phyloP scores from a whole-genome alignment of 2,888 invertebrate genomes.

The Dione vanillae region DNA sequence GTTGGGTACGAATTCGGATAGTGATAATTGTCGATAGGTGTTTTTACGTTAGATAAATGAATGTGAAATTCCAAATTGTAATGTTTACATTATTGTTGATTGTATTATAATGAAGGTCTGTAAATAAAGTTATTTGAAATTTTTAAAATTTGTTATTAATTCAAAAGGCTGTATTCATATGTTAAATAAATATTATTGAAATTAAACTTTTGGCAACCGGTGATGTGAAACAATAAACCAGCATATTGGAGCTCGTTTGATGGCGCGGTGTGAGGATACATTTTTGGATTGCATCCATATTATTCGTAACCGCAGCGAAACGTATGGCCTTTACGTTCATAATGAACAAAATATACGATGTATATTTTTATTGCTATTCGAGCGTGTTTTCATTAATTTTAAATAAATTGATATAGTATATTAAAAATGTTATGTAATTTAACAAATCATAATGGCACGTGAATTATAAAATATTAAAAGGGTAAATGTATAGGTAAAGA shows the following conservation, averaged over 20 bases:
- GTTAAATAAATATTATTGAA: constrained; percentile 48
- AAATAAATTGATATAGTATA: constrained; percentile 41
- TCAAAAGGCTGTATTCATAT: constrained; percentile 22
- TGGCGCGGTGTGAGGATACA: constrained; percentile 58
- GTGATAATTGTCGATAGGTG: constrained; percentile 72
- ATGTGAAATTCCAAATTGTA: constrained; percentile 78
- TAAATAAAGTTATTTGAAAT: constrained; percentile 83
- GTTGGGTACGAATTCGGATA: constrained; percentile 65
- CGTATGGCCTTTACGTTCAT: constrained; percentile 65
- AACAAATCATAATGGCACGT: neutral
- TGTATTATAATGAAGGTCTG: constrained; percentile 83
- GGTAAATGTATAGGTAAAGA: neutral
- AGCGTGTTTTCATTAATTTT: constrained; percentile 44
- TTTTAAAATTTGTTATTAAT: constrained; percentile 58
- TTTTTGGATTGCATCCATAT: constrained; percentile 78
- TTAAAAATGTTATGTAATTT: constrained; percentile 30
- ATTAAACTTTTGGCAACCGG: constrained; percentile 54
- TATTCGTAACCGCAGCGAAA: constrained; percentile 66
- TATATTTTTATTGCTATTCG: constrained; percentile 54
- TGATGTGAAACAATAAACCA: constrained; percentile 55
- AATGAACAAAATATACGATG: constrained; percentile 50
- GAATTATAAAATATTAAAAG: neutral
- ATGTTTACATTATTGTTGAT: constrained; percentile 80
- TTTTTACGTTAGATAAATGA: constrained; percentile 80
- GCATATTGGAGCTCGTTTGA: constrained; percentile 55